Percentiles rank a stretch among this genome's conserved stretches.
phyloP scores from a whole-genome alignment of 2,888 invertebrate genomes.

The Cenopis cana region DNA sequence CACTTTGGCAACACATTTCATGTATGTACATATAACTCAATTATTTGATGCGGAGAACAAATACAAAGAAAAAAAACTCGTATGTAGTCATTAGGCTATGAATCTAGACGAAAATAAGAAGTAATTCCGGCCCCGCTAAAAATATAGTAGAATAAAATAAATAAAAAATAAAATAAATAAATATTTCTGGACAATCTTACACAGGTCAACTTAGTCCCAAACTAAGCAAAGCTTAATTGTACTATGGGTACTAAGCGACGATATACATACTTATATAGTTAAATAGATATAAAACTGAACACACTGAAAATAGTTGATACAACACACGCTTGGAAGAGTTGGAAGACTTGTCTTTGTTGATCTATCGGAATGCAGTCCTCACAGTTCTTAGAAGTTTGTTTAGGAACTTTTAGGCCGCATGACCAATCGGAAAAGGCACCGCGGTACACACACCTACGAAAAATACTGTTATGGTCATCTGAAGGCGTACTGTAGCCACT shows the following conservation, averaged over 20 bases:
- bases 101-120: background rate
- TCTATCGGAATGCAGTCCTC: slow-evolving; percentile 18
- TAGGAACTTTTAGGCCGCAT: slow-evolving; percentile 19
- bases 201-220: too few relatives aligned
- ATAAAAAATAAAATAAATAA: too few relatives aligned
- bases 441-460: background rate
- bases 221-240: too few relatives aligned
- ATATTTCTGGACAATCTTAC: too few relatives aligned
- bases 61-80: too few relatives aligned
- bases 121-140: too few relatives aligned
- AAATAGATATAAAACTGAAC: too few relatives aligned
- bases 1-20: slow-evolving; percentile 10
- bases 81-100: too few relatives aligned
- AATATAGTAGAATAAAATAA: too few relatives aligned
- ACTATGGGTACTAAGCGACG: too few relatives aligned
- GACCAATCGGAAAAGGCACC: slow-evolving; percentile 5
- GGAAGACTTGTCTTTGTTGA: slow-evolving; percentile 7
- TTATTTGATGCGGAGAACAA: too few relatives aligned
- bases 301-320: background rate
- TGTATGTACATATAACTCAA: background rate
- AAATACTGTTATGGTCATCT: background rate
- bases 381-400: slow-evolving; percentile 35
- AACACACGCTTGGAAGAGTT: background rate
- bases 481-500: background rate
- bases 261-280: too few relatives aligned